Percentiles rank a stretch among this genome's conserved stretches.
These are phyloP conservation scores for Gymnocypris eckloni DNA, from an alignment of 2,797 vertebrate species.

Conservation along the genomic window DNA sequence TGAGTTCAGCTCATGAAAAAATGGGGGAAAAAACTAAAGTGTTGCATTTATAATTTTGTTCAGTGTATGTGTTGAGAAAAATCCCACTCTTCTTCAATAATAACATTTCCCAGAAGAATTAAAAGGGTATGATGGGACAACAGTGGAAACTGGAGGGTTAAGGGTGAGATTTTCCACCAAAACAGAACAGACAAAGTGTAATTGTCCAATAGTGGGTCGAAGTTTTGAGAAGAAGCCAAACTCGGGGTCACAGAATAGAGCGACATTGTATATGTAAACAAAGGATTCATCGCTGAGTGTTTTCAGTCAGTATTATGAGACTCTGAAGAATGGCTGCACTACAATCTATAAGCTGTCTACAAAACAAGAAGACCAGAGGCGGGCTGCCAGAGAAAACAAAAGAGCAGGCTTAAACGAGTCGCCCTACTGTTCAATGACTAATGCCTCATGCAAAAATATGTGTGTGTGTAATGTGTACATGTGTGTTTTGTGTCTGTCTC, in stretches of 20 bases:
- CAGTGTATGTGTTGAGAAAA: background rate
- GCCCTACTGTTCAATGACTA: constrained; percentile 30
- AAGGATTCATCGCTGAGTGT: constrained; percentile 66
- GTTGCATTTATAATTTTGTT: too few species aligned
- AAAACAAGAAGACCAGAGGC: constrained; percentile 43
- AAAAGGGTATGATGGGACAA: background rate
- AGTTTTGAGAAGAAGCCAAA: constrained; percentile 71
- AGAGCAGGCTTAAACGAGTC: constrained; percentile 35
- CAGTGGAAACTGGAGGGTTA: constrained; percentile 33
- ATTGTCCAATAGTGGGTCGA: constrained; percentile 77
- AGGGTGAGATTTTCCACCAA: constrained; percentile 66
- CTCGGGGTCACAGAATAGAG: constrained; percentile 68
- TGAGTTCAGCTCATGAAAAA: too few species aligned
- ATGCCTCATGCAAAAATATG: constrained; percentile 44
- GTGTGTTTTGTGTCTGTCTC: constrained; percentile 29
- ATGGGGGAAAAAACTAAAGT: too few species aligned
- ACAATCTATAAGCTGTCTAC: constrained; percentile 47
- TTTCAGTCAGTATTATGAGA: constrained; percentile 45
- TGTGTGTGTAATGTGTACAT: constrained; percentile 16
- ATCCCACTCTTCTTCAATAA: background rate
- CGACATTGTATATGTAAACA: constrained; percentile 74
- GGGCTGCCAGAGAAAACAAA: constrained; percentile 55
- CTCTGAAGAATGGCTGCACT: constrained; percentile 40
- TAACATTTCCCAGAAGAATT: constrained; percentile 24
- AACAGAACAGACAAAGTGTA: constrained; percentile 69